Conservation (phyloP, 1,140 invertebrate species). For the Apis dorsata region DNA sequence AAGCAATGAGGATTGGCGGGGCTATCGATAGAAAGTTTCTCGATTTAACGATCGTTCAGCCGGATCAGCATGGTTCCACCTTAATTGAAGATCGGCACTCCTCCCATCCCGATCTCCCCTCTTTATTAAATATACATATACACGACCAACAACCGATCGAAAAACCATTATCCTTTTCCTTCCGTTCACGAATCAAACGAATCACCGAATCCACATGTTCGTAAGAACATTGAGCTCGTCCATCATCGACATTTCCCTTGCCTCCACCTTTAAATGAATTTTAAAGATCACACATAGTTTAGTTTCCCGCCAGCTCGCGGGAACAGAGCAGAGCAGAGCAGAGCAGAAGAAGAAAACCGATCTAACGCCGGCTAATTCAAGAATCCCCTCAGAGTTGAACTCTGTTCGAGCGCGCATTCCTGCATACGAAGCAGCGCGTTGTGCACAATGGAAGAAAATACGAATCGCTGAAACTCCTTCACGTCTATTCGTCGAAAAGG, state of each 20-base stretch:
- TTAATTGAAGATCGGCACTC: constrained; percentile 2
- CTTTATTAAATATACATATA: background rate
- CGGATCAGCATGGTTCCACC: background rate
- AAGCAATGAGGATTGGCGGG: too few species aligned
- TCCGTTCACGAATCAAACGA: background rate
- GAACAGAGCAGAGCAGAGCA: background rate
- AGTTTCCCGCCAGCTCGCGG: background rate
- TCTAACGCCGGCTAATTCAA: too few species aligned
- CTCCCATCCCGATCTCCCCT: background rate
- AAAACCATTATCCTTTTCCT: background rate
- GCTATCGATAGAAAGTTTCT: too few species aligned
- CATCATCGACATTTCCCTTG: background rate
- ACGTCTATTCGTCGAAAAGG: constrained; percentile 1
- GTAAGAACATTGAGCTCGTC: background rate
- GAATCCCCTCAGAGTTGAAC: constrained; percentile 5
- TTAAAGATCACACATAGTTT: background rate
- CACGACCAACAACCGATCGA: background rate
- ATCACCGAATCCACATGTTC: background rate
- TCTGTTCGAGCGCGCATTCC: background rate
- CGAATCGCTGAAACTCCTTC: constrained; percentile 13
- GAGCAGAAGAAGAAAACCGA: background rate
- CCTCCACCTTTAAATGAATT: background rate
- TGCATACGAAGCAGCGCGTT: constrained; percentile 2
- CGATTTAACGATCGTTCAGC: too few species aligned
- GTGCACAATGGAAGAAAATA: background rate